Evolutionary conservation across 2,797 vertebrate species (phyloP).

Genomic region (Bradypus variegatus): DNA sequence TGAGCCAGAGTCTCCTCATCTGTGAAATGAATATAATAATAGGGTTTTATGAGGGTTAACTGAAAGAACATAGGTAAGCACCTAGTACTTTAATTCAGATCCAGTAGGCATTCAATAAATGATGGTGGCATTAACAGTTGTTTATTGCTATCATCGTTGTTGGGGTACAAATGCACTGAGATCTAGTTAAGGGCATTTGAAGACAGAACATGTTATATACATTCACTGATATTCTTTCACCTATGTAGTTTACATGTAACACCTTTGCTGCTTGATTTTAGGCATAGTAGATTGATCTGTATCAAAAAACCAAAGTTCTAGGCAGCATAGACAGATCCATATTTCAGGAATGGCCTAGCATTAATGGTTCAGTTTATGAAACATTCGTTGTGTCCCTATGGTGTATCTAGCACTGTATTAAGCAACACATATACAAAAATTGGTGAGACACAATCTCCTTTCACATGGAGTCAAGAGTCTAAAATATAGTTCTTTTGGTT

Average conservation of each 20-base stretch:
- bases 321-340: neutral
- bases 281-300: neutral
- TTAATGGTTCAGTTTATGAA: neutral
- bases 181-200: neutral
- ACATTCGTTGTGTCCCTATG: neutral
- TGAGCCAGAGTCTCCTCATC: neutral
- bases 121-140: neutral
- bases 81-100: neutral
- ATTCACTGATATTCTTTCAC: neutral
- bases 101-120: neutral
- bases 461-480: neutral
- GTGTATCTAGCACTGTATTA: neutral
- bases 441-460: neutral
- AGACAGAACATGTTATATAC: neutral
- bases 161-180: neutral
- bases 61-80: neutral
- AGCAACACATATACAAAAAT: neutral
- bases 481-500: neutral
- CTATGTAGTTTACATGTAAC: neutral
- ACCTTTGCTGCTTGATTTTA: neutral
- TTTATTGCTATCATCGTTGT: neutral
- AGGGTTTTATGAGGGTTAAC: neutral
- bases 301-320: neutral
- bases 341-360: neutral
- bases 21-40: neutral